These are phyloP conservation scores for Anas capensis DNA, from an alignment of 2,797 vertebrate species.

Conservation along the genomic window DNA sequence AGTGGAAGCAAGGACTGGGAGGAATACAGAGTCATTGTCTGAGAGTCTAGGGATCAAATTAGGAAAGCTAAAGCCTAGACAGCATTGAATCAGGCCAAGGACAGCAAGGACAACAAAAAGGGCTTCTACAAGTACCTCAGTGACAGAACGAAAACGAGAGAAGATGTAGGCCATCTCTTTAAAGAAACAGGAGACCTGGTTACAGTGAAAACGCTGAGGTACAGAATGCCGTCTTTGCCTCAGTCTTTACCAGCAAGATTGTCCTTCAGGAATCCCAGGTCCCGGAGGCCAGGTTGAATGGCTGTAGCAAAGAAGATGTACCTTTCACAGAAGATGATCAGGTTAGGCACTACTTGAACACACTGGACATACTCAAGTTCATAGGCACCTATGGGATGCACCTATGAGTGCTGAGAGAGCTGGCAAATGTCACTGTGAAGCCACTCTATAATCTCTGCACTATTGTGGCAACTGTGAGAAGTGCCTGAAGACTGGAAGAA, in stretches of 20 bases:
- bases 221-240: background rate
- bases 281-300: background rate
- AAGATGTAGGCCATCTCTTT: too few species aligned
- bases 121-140: too few species aligned
- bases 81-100: too few species aligned
- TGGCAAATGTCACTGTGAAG: background rate
- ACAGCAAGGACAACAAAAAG: too few species aligned
- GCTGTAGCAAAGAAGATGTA: background rate
- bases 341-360: background rate
- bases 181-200: too few species aligned
- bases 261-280: background rate
- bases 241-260: background rate
- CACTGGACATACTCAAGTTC: background rate
- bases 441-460: background rate
- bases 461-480: background rate
- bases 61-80: too few species aligned
- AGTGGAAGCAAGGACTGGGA: too few species aligned
- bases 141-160: too few species aligned
- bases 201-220: background rate
- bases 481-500: background rate
- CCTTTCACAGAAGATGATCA: background rate
- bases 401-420: background rate
- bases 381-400: too few species aligned
- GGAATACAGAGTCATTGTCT: too few species aligned
- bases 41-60: too few species aligned